Conservation (phyloP, 2,113 vertebrate genomes). For the Terrapene triunguis region DNA sequence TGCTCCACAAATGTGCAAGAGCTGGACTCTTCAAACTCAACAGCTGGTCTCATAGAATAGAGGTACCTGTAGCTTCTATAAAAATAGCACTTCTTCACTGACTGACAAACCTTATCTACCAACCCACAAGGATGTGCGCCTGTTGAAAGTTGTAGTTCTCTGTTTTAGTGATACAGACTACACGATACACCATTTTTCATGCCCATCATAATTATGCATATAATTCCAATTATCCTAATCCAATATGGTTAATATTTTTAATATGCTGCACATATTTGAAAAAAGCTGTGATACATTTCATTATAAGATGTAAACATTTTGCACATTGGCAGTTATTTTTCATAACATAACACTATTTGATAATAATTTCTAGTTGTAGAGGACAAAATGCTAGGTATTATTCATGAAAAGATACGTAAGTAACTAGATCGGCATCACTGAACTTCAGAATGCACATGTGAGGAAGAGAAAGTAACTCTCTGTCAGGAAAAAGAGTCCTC, state of each 20-base stretch:
- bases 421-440: not conserved
- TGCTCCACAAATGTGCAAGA: not conserved
- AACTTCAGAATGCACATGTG: not conserved
- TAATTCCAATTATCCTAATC: conserved; percentile 53
- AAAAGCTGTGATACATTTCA: not conserved
- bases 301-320: not conserved
- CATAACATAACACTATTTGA: not conserved
- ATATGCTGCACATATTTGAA: not conserved
- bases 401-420: not conserved
- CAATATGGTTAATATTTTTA: conserved; percentile 53
- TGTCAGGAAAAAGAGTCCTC: not conserved
- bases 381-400: not conserved
- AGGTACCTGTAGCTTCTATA: conserved; percentile 14
- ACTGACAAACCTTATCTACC: conserved; percentile 17
- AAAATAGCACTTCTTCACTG: not conserved
- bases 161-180: not conserved
- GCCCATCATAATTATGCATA: conserved; percentile 25
- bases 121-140: not conserved
- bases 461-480: not conserved
- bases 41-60: conserved; percentile 13
- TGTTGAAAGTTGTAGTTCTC: not conserved
- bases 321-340: not conserved
- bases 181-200: conserved; percentile 24
- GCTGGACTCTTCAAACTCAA: conserved; percentile 20
- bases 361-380: not conserved